A percentile compares a stretch with the other conserved stretches of the same genome.
Conservation (phyloP, 2,888 invertebrate species). For the Rosalia funebris region DNA sequence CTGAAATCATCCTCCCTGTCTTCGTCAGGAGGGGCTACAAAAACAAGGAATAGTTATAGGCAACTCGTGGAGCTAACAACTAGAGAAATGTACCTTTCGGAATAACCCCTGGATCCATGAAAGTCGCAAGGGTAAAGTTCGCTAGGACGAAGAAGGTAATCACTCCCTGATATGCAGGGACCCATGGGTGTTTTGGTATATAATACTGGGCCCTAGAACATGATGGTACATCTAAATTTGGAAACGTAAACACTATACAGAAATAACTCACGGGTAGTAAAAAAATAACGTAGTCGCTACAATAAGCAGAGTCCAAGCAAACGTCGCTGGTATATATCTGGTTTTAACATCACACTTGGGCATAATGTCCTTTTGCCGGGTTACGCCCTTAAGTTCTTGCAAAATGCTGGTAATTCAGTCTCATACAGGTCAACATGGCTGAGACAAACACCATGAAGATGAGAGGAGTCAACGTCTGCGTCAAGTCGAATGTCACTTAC, state of each 20-base stretch:
- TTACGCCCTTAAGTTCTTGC: slow-evolving; percentile 55
- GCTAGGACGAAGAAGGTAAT: slow-evolving; percentile 97
- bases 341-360: slow-evolving; percentile 97
- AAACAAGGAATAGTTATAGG: slow-evolving; percentile 21
- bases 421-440: slow-evolving; percentile 64
- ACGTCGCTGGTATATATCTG: slow-evolving; percentile 97
- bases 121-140: slow-evolving; percentile 98
- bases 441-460: slow-evolving; percentile 45
- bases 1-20: slow-evolving; percentile 97
- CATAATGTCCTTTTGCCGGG: slow-evolving; percentile 70
- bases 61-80: background rate
- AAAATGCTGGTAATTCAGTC: slow-evolving; percentile 54
- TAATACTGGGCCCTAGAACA: slow-evolving; percentile 85
- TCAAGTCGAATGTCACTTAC: slow-evolving; percentile 21
- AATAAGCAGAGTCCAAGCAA: slow-evolving; percentile 96
- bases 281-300: slow-evolving; percentile 95
- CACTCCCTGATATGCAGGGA: slow-evolving; percentile 91
- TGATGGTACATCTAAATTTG: slow-evolving; percentile 44
- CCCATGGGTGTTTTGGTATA: slow-evolving; percentile 84
- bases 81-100: slow-evolving; percentile 81
- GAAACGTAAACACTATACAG: slow-evolving; percentile 49
- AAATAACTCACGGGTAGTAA: slow-evolving; percentile 93
- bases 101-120: slow-evolving; percentile 99
- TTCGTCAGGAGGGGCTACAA: slow-evolving; percentile 92
- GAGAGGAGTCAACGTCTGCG: slow-evolving; percentile 27